Conservation (phyloP, 2,797 vertebrate genomes). For the Lacerta agilis region DNA sequence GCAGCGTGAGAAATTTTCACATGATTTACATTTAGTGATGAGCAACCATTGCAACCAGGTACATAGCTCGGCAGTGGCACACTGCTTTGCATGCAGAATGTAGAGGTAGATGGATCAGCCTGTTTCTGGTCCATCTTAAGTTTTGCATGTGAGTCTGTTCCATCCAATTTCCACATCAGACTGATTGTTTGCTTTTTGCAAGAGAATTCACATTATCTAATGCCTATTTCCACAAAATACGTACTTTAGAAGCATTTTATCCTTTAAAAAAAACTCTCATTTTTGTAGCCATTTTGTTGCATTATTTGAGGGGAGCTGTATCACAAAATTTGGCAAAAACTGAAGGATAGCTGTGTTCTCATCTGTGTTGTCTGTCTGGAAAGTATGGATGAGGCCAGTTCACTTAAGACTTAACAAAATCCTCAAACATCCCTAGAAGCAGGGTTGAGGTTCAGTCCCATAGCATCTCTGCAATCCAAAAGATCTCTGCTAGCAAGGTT, state of each 20-base stretch:
- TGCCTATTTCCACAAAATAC: neutral
- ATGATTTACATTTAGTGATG: neutral
- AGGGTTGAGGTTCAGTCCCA: too few species aligned
- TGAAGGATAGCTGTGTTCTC: neutral
- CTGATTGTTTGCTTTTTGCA: neutral
- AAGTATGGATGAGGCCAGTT: neutral
- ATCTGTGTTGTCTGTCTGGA: neutral
- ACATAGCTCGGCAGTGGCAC: neutral
- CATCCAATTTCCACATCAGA: neutral
- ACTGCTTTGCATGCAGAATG: neutral
- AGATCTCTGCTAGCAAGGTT: neutral
- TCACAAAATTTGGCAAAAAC: neutral
- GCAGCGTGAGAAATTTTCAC: neutral
- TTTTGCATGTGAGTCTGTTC: neutral
- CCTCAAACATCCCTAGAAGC: neutral
- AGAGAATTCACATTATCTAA: neutral
- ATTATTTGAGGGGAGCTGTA: neutral
- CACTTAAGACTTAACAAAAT: neutral
- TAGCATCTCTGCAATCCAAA: neutral
- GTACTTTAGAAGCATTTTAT: neutral
- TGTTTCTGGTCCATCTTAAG: neutral
- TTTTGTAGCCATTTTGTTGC: neutral
- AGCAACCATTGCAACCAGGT: neutral
- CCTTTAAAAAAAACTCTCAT: neutral
- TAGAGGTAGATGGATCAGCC: neutral